phyloP scores from a whole-genome alignment of 1,140 invertebrate species.

The Drosophila kanapiae region DNA sequence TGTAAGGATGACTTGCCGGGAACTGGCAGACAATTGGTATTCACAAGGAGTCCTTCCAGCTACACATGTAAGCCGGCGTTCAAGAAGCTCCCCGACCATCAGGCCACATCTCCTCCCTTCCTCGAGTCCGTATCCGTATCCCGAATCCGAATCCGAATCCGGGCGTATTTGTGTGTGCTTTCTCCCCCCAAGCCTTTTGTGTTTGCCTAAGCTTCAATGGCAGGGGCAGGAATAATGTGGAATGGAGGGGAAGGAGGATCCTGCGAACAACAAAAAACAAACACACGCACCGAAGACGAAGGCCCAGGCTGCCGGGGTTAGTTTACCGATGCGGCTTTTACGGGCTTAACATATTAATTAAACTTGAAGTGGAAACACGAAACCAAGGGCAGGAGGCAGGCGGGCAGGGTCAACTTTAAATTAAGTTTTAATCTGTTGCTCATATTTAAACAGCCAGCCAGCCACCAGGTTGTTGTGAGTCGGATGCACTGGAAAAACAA shows the following conservation, averaged over 20 bases:
- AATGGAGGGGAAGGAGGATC: neutral
- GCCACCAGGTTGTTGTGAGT: constrained; percentile 36
- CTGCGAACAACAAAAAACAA: constrained; percentile 30
- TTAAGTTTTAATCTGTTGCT: constrained; percentile 83
- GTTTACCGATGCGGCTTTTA: constrained; percentile 70
- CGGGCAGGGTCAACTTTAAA: constrained; percentile 71
- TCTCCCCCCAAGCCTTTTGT: constrained; percentile 19
- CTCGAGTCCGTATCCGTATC: neutral
- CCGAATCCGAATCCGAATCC: neutral
- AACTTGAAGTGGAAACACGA: constrained; percentile 76
- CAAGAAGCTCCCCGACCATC: constrained; percentile 14
- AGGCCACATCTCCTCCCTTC: neutral
- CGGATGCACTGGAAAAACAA: constrained; percentile 19
- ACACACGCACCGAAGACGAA: constrained; percentile 32
- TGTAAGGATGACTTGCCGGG: neutral
- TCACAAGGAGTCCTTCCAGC: constrained; percentile 19
- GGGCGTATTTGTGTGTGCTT: constrained; percentile 12
- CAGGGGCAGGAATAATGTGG: neutral
- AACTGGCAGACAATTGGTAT: constrained; percentile 36
- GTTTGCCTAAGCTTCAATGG: constrained; percentile 26
- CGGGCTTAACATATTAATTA: constrained; percentile 83
- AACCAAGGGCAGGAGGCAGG: constrained; percentile 20
- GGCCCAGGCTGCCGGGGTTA: constrained; percentile 37
- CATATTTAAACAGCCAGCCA: constrained; percentile 73
- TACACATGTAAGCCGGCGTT: constrained; percentile 31